phyloP scores from a whole-genome alignment of 2,888 invertebrate genomes.

The Macaria liturata region DNA sequence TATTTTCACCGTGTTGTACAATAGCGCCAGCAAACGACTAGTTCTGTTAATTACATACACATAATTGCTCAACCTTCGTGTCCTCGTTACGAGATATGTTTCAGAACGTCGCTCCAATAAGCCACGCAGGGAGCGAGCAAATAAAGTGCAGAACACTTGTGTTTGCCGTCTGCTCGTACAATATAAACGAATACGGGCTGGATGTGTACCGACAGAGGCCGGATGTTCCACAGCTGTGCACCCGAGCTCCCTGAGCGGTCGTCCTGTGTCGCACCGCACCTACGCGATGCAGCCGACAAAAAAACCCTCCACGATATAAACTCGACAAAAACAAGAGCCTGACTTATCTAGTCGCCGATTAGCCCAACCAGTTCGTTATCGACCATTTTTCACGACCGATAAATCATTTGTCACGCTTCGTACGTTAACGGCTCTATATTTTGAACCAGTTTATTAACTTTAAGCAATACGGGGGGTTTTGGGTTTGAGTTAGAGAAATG shows the following conservation, averaged over 20 bases:
- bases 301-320: conserved; percentile 6
- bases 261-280: conserved; percentile 18
- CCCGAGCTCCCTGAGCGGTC: conserved; percentile 41
- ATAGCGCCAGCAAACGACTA: conserved; percentile 8
- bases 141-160: conserved; percentile 36
- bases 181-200: conserved; percentile 23
- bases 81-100: conserved; percentile 14
- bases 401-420: conserved; percentile 45
- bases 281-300: conserved; percentile 16
- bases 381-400: conserved; percentile 51
- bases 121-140: conserved; percentile 15
- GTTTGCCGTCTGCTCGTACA: conserved; percentile 26
- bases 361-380: conserved; percentile 46
- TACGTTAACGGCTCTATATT: conserved; percentile 15
- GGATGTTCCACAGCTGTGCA: conserved; percentile 72
- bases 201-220: conserved; percentile 43
- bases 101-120: conserved; percentile 10
- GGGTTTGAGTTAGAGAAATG: no score
- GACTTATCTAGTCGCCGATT: conserved; percentile 49
- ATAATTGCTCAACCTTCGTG: conserved; percentile 10
- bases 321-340: conserved; percentile 31
- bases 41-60: conserved; percentile 13
- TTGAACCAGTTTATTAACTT: conserved; percentile 10
- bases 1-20: conserved; percentile 7
- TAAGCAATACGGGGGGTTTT: conserved; percentile 3